Evolutionary conservation across 2,888 invertebrate genomes (phyloP), one percentile per base, ranked within the genome.

Genomic region (Drosophila merina): DNA sequence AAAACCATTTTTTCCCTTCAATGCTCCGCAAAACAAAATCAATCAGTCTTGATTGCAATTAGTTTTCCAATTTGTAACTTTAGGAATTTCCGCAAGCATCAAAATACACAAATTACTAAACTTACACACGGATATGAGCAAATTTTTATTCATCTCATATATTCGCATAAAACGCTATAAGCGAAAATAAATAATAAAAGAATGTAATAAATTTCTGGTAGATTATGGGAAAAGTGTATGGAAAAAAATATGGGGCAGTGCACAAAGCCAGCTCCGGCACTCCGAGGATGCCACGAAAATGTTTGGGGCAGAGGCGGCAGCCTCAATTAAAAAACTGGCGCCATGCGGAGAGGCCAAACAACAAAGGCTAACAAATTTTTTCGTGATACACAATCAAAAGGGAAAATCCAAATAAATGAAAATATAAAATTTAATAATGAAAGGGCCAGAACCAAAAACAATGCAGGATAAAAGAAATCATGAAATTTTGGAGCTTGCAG

Each of bases 341-440:
- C 51, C 63, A 57, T 54, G 68, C 63, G 45, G 58, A 20, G 49
- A 49, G 58, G 7, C 57, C 50, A 47, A 59, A 71, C 55, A 86
- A 80, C 81, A 86, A 86, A 76, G 82, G 82, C 76, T 69, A 84
- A 87, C 78, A 74, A 68, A 69, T 77, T 84, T 86, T 70, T 70
- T 62, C 64, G 54, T 69, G 60, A 69, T 59, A 70, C 72, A 45
- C 30, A 67, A 51, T 30, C 66, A 31, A 66, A 66, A 47, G 30
- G 36, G 26, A 26, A 38, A 38, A 10, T 10, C 20, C 33, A 50
- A 33, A 31, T 49, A 49, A 49, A 25, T 20, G 74, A 77, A 68
- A 76, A 73, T 70, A 72, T 79, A 59, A 85, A 87, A 87, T 82
- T 87, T 82, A 82, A 82, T 82, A 85, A 87, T 87, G 75, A 75